Base-by-base conservation (phyloP, 2,113 vertebrate genomes). In the Recurvirostra avosetta region DNA sequence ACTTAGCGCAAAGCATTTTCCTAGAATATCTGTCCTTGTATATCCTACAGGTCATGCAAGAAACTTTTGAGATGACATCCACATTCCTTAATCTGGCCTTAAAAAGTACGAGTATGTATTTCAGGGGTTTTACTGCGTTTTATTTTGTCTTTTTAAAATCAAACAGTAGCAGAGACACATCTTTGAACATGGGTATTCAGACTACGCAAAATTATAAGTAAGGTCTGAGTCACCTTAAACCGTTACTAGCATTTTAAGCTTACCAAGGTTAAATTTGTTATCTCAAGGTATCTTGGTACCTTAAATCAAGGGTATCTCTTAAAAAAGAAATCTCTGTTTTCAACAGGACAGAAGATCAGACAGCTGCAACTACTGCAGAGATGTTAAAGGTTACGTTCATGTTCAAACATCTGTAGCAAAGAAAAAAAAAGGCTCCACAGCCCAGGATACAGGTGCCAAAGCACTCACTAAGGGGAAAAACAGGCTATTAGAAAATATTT, bases 401-500 rank as follows among this genome's bases (percentile, higher is more conserved):
- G 40, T 79, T 90, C 82, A 71, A 92, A 65, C 67, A 87, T 38
- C 92, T 95, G 86, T 34, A 89, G 67, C 47, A 82, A 83, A 80
- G 75, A 80, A 92, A 2, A 78, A 80, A 92, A 2, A 23, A 74
- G n/a, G n/a, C 61, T 61, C 47, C 27, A 11, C 49, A 88, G 63
- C 61, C 55, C 78, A 49, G 59, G 50, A 85, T 50, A 52, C 40
- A 88, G 84, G 93, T 90, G 90, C 84, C 86, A 93, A 95, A 94
- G 62, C 49, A 76, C 62, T 91, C 76, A 23, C 67, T n/a, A 15
- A 86, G 50, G 65, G 80, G 68, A 82, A 91, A 88, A 97, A 86
- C 56, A 80, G 81, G 62, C 95, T 74, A 56, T 91, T 75, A 85
- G 65, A 94, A 94, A 93, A 66, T 47, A 72, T 32, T 88, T 94